Evolutionary conservation across 2,888 invertebrate species (phyloP).

Genomic region (Gerris lacustris): DNA sequence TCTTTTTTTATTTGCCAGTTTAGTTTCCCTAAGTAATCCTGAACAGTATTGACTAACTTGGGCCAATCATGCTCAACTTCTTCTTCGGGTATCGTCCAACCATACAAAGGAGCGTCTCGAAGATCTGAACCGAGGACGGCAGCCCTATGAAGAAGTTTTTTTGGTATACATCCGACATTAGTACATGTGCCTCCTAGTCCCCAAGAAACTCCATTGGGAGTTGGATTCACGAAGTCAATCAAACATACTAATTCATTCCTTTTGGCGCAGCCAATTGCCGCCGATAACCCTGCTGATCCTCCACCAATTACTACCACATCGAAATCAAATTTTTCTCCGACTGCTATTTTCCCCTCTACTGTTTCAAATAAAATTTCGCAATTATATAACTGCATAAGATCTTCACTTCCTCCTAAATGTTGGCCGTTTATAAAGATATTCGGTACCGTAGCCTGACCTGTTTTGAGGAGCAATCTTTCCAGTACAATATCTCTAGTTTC

Average conservation of each 20-base stretch:
- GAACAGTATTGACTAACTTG: slow-evolving; percentile 40
- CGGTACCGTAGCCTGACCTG: neutral
- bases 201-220: slow-evolving; percentile 46
- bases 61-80: slow-evolving; percentile 37
- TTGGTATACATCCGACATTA: slow-evolving; percentile 5
- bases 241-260: slow-evolving; percentile 44
- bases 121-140: slow-evolving; percentile 39
- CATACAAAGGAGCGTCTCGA: slow-evolving; percentile 34
- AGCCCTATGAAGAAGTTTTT: slow-evolving; percentile 48
- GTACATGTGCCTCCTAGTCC: slow-evolving; percentile 42
- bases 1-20: slow-evolving; percentile 43
- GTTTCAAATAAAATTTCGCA: neutral
- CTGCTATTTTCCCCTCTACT: neutral
- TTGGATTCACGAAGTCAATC: slow-evolving; percentile 44
- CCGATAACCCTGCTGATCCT: slow-evolving; percentile 49
- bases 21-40: slow-evolving; percentile 41
- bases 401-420: neutral
- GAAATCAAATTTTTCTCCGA: slow-evolving; percentile 38
- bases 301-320: slow-evolving; percentile 51
- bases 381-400: neutral
- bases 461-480: neutral
- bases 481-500: neutral
- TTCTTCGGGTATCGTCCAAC: slow-evolving; percentile 33
- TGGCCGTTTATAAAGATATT: neutral
- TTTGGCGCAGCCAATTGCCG: slow-evolving; percentile 42